These are phyloP conservation scores for Aphaenogaster ashmeadi DNA, from an alignment of 1,140 invertebrate genomes.

Conservation along the genomic window DNA sequence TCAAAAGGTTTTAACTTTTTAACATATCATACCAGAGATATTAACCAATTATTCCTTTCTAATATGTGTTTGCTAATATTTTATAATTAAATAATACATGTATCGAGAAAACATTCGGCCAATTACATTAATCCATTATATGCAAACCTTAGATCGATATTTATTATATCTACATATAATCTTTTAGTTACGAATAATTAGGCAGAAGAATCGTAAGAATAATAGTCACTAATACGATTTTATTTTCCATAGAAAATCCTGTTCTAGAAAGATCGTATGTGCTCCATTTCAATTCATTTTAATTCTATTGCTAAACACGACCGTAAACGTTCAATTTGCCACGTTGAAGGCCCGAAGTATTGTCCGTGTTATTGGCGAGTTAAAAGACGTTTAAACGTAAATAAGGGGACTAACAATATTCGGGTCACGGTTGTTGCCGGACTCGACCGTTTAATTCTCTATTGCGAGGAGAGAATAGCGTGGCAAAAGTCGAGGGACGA, in stretches of 20 bases:
- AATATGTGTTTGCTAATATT: background rate
- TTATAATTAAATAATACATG: background rate
- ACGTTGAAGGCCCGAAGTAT: slow-evolving; percentile 15
- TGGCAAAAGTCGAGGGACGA: slow-evolving; percentile 22
- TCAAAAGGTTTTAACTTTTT: background rate
- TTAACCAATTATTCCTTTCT: background rate
- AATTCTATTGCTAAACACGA: background rate
- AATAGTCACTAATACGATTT: background rate
- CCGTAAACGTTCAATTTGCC: background rate
- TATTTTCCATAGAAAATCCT: background rate
- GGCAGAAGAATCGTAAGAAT: background rate
- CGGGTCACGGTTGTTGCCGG: slow-evolving; percentile 67
- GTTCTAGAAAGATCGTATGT: background rate
- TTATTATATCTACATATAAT: background rate
- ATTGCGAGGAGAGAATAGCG: slow-evolving; percentile 4
- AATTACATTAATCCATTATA: background rate
- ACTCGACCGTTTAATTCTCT: slow-evolving; percentile 48
- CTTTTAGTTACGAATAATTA: background rate
- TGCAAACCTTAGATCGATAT: background rate
- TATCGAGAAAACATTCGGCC: background rate
- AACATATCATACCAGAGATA: background rate
- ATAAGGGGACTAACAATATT: slow-evolving; percentile 59
- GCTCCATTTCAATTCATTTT: background rate
- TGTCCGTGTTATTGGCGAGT: slow-evolving; percentile 32
- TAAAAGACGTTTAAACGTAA: slow-evolving; percentile 62